phyloP scores from a whole-genome alignment of 1,140 invertebrate genomes.

The Leptinotarsa undecemlineata region DNA sequence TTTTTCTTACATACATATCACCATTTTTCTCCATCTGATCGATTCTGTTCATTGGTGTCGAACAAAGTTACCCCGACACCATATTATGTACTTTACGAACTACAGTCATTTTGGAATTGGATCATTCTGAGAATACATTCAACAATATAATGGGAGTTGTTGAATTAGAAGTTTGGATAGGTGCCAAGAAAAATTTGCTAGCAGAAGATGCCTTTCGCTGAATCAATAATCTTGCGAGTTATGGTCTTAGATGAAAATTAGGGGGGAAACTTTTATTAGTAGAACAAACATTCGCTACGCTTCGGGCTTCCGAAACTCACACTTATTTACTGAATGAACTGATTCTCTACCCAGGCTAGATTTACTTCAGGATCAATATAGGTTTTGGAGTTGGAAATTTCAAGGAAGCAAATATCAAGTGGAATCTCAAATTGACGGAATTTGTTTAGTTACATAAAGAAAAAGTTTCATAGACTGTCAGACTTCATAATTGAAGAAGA shows the following conservation, averaged over 20 bases:
- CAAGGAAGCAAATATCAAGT: background rate
- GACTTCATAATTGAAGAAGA: no score
- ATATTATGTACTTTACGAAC: background rate
- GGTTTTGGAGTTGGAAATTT: background rate
- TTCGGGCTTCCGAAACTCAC: background rate
- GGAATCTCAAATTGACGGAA: background rate
- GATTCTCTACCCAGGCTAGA: background rate
- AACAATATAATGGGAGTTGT: background rate
- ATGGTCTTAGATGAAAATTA: background rate
- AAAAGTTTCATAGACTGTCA: no score
- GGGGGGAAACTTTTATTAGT: background rate
- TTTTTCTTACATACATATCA: no score
- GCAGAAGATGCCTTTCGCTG: background rate
- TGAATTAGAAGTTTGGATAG: background rate
- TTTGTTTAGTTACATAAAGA: no score
- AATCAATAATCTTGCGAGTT: background rate
- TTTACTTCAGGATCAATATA: background rate
- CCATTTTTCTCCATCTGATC: no score
- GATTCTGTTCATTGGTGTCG: no score
- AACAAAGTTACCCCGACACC: no score
- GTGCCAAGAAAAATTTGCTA: background rate
- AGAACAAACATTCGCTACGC: background rate
- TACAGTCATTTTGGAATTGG: background rate
- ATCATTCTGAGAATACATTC: background rate
- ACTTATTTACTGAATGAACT: slow-evolving; percentile 6